A percentile compares a stretch with the other conserved stretches of the same genome.
These are phyloP conservation scores for Catostomus latipinnis DNA, from an alignment of 2,797 vertebrate genomes.

Conservation along the genomic window DNA sequence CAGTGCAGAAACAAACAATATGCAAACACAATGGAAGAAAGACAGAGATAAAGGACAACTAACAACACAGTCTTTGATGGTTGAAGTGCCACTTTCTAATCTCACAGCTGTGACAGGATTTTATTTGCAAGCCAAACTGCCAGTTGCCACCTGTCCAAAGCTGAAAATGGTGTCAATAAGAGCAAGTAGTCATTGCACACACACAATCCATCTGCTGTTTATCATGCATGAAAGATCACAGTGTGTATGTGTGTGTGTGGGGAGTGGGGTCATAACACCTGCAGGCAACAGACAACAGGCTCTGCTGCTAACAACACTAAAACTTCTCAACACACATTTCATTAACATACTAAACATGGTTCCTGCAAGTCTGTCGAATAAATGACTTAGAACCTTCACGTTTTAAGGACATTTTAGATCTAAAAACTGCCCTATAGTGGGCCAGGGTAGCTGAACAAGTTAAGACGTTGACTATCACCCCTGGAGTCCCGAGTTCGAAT, in stretches of 20 bases:
- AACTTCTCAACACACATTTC: conserved; percentile 3
- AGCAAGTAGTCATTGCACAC: conserved; percentile 32
- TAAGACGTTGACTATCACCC: too few species aligned
- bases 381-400: neutral
- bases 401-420: neutral
- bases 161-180: conserved; percentile 28
- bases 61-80: conserved; percentile 21
- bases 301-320: conserved; percentile 9
- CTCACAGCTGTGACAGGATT: conserved; percentile 30
- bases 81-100: conserved; percentile 16
- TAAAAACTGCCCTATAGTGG: too few species aligned
- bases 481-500: too few species aligned
- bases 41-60: neutral
- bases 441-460: too few species aligned
- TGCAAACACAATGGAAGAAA: neutral
- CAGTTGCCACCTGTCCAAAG: conserved; percentile 36
- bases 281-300: conserved; percentile 26
- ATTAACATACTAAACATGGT: neutral
- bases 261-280: conserved; percentile 27
- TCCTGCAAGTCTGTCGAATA: neutral
- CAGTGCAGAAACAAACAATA: conserved; percentile 35
- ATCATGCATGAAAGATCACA: conserved; percentile 47
- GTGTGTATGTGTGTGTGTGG: neutral
- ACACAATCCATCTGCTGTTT: conserved; percentile 45
- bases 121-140: conserved; percentile 38